A percentile compares a stretch with the other conserved stretches of the same genome.
Conservation (phyloP, 2,888 invertebrate species). For the Argyresthia albistria region DNA sequence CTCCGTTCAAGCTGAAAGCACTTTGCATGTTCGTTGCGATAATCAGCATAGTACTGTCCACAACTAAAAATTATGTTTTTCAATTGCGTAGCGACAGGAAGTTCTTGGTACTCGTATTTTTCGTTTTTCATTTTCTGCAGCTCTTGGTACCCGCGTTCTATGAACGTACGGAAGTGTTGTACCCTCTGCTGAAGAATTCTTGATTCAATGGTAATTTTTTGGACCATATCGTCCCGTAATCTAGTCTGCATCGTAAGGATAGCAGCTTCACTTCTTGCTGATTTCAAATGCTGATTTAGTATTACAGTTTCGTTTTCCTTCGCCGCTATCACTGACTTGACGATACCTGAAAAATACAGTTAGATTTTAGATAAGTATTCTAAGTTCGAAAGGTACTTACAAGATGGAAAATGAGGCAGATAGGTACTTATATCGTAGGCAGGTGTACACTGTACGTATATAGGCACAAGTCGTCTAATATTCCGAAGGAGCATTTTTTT, state of each 20-base stretch:
- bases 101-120: constrained; percentile 17
- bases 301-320: constrained; percentile 27
- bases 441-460: too few relatives aligned
- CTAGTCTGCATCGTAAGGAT: constrained; percentile 22
- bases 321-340: constrained; percentile 27
- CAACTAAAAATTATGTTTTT: constrained; percentile 33
- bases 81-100: constrained; percentile 23
- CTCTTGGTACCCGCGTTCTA: constrained; percentile 33
- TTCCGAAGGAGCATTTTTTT: too few relatives aligned
- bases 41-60: constrained; percentile 36
- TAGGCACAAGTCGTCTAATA: too few relatives aligned
- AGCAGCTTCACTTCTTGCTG: constrained; percentile 23
- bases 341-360: constrained; percentile 27
- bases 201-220: constrained; percentile 24
- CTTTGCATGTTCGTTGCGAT: constrained; percentile 25
- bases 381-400: too few relatives aligned
- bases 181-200: constrained; percentile 22
- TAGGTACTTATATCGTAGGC: too few relatives aligned
- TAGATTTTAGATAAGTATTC: neutral
- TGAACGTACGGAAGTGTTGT: constrained; percentile 23
- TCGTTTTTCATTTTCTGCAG: constrained; percentile 26
- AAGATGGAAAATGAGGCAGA: too few relatives aligned
- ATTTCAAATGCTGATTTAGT: constrained; percentile 23
- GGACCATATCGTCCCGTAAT: constrained; percentile 18
- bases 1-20: constrained; percentile 29